phyloP scores from a whole-genome alignment of 1,140 invertebrate genomes.

The Drosophila erecta region DNA sequence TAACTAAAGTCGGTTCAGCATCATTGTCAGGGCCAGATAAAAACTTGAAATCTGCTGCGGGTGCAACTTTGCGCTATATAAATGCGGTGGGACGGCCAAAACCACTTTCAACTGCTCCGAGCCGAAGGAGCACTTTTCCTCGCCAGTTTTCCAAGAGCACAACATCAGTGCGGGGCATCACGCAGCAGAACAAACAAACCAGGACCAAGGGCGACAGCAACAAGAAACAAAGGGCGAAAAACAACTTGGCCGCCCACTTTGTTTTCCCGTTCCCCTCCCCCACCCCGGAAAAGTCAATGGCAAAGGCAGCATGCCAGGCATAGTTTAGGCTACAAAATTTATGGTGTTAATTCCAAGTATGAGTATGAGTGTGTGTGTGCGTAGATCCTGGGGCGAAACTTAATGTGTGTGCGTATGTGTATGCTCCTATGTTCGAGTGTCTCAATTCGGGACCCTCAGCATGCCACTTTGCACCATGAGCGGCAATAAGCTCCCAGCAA shows the following conservation, averaged over 20 bases:
- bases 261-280: background rate
- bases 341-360: constrained; percentile 76
- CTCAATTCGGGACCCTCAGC: constrained; percentile 55
- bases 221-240: constrained; percentile 26
- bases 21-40: constrained; percentile 65
- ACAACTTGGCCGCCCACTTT: constrained; percentile 26
- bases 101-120: constrained; percentile 61
- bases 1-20: constrained; percentile 51
- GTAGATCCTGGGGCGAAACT: constrained; percentile 7
- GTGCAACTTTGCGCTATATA: constrained; percentile 71
- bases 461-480: constrained; percentile 56
- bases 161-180: constrained; percentile 39
- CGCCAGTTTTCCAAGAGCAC: constrained; percentile 11
- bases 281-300: constrained; percentile 14
- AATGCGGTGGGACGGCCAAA: constrained; percentile 45
- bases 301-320: constrained; percentile 61
- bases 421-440: constrained; percentile 26
- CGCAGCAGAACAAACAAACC: constrained; percentile 29
- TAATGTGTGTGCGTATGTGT: constrained; percentile 25
- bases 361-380: constrained; percentile 20
- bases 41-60: constrained; percentile 75
- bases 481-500: constrained; percentile 46
- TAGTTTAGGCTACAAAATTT: constrained; percentile 74
- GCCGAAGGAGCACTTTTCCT: constrained; percentile 61
- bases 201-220: constrained; percentile 20